Evolutionary conservation across 2,888 invertebrate genomes (phyloP).

Genomic region (Gnatocerus cornutus): DNA sequence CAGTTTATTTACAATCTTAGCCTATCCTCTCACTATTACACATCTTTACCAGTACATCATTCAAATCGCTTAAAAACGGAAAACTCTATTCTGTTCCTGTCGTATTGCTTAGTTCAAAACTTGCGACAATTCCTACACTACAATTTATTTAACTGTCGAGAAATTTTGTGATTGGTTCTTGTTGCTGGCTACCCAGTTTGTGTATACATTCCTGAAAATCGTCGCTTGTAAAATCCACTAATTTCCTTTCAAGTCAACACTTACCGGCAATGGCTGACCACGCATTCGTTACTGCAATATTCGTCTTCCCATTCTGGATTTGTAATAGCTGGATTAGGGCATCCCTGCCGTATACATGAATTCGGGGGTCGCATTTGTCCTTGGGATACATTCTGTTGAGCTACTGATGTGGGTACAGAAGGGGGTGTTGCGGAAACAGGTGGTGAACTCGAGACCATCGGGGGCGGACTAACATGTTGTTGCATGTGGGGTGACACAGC

Average conservation of each 20-base stretch:
- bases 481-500: conserved; percentile 68
- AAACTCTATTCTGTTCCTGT: conserved; percentile 50
- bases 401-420: conserved; percentile 71
- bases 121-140: conserved; percentile 37
- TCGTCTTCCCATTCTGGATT: conserved; percentile 98
- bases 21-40: conserved; percentile 62
- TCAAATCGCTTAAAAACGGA: conserved; percentile 40
- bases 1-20: conserved; percentile 67
- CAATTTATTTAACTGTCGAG: conserved; percentile 84
- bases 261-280: conserved; percentile 94
- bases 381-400: conserved; percentile 70
- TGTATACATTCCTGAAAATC: conserved; percentile 89
- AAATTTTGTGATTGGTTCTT: conserved; percentile 86
- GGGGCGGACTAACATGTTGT: conserved; percentile 71
- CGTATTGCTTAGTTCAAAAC: conserved; percentile 62
- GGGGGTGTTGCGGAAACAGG: conserved; percentile 67
- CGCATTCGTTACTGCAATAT: conserved; percentile 97
- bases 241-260: conserved; percentile 54
- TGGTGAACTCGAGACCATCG: conserved; percentile 74
- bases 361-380: conserved; percentile 68
- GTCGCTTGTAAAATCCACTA: conserved; percentile 49
- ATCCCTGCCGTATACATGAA: conserved; percentile 91
- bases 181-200: conserved; percentile 90
- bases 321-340: conserved; percentile 91
- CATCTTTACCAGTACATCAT: conserved; percentile 49